Evolutionary conservation across 2,113 vertebrate species (phyloP).

Genomic region (Theristicus caerulescens): DNA sequence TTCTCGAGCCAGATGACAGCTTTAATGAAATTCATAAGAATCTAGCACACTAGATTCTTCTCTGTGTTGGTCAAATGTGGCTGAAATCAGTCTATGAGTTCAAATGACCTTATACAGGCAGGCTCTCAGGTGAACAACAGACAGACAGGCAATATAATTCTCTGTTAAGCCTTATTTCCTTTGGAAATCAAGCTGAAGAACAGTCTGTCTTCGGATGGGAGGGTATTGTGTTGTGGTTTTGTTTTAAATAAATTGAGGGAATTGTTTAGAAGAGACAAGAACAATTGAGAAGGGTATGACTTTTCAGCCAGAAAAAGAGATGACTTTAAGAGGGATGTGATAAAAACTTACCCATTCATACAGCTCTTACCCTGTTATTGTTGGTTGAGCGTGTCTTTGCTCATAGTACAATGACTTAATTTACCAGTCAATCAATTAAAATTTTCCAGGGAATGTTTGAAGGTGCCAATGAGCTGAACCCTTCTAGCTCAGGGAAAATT

Average conservation of each 20-base stretch:
- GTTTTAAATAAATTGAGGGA: not conserved
- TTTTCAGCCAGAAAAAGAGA: not conserved
- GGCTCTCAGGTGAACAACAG: not conserved
- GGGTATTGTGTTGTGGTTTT: not conserved
- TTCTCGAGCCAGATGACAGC: not conserved
- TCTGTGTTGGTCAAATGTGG: not conserved
- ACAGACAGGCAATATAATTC: not conserved
- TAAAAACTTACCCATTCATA: not conserved
- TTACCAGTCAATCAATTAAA: not conserved
- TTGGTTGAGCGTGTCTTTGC: not conserved
- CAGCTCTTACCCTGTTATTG: not conserved
- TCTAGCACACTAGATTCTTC: not conserved
- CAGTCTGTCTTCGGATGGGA: not conserved
- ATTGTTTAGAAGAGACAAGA: not conserved
- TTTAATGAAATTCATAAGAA: not conserved
- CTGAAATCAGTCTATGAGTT: not conserved
- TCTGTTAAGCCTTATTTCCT: not conserved
- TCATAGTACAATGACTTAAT: not conserved
- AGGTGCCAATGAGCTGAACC: not conserved
- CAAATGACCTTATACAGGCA: fast-evolving
- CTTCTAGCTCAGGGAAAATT: not conserved
- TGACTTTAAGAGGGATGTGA: not conserved
- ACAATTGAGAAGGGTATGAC: not conserved
- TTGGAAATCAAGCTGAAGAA: not conserved
- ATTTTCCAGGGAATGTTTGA: not conserved